phyloP scores from a whole-genome alignment of 35 echinoderm and acorn worm species.

The Apostichopus japonicus region DNA sequence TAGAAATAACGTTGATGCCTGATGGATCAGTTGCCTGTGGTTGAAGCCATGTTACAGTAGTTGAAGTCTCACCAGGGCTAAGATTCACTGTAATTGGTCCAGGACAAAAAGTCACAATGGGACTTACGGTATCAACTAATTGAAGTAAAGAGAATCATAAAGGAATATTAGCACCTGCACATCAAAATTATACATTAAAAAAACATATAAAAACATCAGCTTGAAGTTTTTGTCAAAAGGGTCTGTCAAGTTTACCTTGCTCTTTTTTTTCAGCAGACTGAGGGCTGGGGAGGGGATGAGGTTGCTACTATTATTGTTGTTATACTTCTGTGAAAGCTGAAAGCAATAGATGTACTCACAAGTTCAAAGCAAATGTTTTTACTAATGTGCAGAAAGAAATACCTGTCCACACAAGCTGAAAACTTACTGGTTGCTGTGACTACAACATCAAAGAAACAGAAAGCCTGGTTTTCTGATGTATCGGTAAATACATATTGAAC shows the following conservation, averaged over 20 bases:
- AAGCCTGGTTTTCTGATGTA: constrained; percentile 43
- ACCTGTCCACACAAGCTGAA: no score
- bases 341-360: no score
- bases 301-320: no score
- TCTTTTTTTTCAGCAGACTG: no score
- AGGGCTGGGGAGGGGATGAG: no score
- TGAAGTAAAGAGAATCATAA: background rate
- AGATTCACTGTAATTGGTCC: background rate
- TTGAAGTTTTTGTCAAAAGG: no score
- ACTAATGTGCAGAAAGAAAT: no score
- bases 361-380: no score
- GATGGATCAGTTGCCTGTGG: constrained; percentile 32
- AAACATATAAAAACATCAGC: background rate
- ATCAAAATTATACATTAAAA: background rate
- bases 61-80: background rate
- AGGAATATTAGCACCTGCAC: background rate
- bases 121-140: constrained; percentile 36
- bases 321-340: no score
- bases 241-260: no score
- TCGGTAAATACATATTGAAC: constrained; percentile 62
- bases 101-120: constrained; percentile 38
- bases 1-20: background rate
- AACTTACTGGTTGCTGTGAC: background rate
- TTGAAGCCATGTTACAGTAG: constrained; percentile 12
- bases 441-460: constrained; percentile 42